phyloP scores from a whole-genome alignment of 2,113 vertebrate species.

The Proteles cristata region DNA sequence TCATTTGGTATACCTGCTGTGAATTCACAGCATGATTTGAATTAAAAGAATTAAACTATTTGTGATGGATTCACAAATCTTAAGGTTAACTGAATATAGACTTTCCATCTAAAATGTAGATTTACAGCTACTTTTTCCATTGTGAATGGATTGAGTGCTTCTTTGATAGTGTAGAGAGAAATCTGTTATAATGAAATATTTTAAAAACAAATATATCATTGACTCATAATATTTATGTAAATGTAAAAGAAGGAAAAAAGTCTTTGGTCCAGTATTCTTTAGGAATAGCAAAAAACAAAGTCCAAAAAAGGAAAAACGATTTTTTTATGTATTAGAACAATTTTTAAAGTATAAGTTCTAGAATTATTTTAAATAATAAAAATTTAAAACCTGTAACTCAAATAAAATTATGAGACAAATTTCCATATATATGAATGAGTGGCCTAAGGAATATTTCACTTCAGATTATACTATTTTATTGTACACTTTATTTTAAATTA shows the following conservation, averaged over 20 bases:
- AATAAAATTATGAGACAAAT: neutral
- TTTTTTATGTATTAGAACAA: neutral
- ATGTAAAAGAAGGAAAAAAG: neutral
- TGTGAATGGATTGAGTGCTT: neutral
- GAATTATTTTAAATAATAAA: constrained; percentile 31
- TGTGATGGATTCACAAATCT: neutral
- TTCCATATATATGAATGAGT: neutral
- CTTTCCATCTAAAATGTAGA: constrained; percentile 39
- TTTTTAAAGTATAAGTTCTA: neutral
- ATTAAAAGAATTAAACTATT: constrained; percentile 29
- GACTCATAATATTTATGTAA: neutral
- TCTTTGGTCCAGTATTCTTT: neutral
- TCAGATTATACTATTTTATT: neutral
- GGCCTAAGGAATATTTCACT: constrained; percentile 23
- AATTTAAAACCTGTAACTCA: neutral
- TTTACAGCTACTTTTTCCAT: neutral
- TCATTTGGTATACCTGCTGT: neutral
- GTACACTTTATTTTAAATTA: constrained; percentile 45
- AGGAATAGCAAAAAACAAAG: constrained; percentile 9
- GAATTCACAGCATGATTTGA: constrained; percentile 42
- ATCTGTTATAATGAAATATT: constrained; percentile 24
- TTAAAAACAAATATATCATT: constrained; percentile 1
- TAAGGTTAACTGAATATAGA: neutral
- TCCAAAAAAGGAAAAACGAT: neutral
- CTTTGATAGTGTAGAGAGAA: constrained; percentile 27